phyloP scores from a whole-genome alignment of 2,113 vertebrate species.

The Eubucco bourcierii region DNA sequence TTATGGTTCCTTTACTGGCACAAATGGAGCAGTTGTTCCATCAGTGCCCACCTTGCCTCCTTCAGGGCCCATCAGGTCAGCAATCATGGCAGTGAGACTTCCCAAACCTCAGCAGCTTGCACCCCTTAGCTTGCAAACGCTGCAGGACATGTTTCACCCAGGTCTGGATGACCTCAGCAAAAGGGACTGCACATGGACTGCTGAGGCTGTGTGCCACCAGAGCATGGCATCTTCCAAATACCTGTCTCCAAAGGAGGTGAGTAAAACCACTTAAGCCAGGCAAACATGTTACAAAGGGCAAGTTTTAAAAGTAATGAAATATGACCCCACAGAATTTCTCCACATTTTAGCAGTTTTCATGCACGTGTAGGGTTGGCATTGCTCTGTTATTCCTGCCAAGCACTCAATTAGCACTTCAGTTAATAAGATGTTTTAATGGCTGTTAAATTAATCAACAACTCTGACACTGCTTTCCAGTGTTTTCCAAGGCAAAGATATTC shows the following conservation, averaged over 20 bases:
- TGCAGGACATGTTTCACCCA: not conserved
- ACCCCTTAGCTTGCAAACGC: not conserved
- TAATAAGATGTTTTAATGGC: constrained; percentile 63
- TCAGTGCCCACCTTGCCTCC: not conserved
- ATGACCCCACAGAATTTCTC: not conserved
- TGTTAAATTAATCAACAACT: constrained; percentile 64
- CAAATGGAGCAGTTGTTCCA: not conserved
- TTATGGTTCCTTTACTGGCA: not conserved
- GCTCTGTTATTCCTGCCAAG: constrained; percentile 49
- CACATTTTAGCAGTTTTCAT: not conserved
- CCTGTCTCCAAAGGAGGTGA: not conserved
- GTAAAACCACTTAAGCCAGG: not conserved
- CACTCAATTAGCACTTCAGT: constrained; percentile 65
- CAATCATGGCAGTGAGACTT: not conserved
- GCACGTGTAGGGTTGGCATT: not conserved
- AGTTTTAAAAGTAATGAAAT: not conserved
- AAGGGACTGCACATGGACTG: not conserved
- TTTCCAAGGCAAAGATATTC: constrained; percentile 12
- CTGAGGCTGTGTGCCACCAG: not conserved
- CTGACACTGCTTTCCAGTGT: constrained; percentile 32
- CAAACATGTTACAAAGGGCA: not conserved
- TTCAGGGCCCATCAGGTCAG: not conserved
- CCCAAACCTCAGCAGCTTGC: not conserved
- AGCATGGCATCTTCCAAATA: not conserved
- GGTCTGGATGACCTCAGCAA: not conserved